Evolutionary conservation across 2,797 vertebrate genomes (phyloP).

Genomic region (Pipistrellus nathusii): DNA sequence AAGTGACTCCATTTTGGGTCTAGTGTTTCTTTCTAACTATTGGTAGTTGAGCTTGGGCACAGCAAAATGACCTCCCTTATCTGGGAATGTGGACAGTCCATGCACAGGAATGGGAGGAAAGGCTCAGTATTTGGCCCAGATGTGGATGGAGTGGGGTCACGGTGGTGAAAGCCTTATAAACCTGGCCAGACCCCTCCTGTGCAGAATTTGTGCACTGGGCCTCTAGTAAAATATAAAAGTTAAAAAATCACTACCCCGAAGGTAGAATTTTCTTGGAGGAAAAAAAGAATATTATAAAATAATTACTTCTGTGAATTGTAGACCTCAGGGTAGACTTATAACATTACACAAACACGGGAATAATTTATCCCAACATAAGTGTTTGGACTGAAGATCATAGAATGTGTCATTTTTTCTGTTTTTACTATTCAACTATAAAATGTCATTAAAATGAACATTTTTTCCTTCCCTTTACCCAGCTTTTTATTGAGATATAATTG

Average conservation of each 20-base stretch:
- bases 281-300: neutral
- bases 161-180: neutral
- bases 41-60: neutral
- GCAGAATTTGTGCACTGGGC: too few relatives aligned
- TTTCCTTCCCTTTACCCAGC: neutral
- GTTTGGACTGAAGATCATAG: neutral
- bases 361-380: neutral
- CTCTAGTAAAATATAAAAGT: neutral
- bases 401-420: neutral
- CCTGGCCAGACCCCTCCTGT: too few relatives aligned
- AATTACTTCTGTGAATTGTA: neutral
- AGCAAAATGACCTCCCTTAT: neutral
- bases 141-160: neutral
- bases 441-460: conserved; percentile 16
- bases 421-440: neutral
- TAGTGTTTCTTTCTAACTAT: neutral
- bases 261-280: neutral
- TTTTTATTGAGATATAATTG: neutral
- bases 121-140: neutral
- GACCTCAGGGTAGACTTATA: neutral
- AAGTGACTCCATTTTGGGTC: neutral
- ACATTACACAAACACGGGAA: neutral
- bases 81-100: neutral
- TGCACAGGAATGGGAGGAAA: neutral
- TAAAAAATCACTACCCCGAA: neutral